phyloP scores from a whole-genome alignment of 2,113 vertebrate species.

The Strix uralensis region DNA sequence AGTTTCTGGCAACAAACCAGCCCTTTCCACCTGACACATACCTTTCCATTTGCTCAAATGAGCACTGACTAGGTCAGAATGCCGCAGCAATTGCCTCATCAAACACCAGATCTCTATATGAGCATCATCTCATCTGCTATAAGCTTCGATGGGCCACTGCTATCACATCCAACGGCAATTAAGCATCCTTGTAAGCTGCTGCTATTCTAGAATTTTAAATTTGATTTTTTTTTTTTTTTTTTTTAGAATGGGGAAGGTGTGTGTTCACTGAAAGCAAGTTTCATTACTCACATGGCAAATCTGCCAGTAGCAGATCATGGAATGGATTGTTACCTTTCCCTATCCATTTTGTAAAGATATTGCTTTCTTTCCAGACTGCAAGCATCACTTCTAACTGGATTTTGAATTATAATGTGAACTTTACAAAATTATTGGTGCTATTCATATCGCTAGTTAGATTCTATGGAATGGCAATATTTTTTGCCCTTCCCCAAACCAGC shows the following conservation, averaged over 20 bases:
- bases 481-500: conserved; percentile 39
- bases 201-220: not conserved
- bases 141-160: accelerated
- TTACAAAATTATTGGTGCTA: conserved; percentile 66
- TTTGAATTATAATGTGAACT: conserved; percentile 67
- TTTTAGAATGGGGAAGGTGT: not conserved
- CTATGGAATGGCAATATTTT: conserved; percentile 1
- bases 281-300: conserved; percentile 34
- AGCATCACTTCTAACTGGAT: conserved; percentile 60
- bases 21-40: not conserved
- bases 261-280: not conserved
- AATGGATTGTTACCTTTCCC: conserved; percentile 59
- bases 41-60: accelerated
- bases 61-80: not conserved
- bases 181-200: not conserved
- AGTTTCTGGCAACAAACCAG: not conserved
- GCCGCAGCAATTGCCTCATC: accelerated
- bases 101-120: accelerated
- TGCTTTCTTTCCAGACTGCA: conserved; percentile 56
- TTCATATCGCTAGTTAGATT: conserved; percentile 63
- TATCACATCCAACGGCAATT: not conserved
- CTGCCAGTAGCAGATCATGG: conserved; percentile 18
- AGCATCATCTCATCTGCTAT: not conserved
- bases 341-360: conserved; percentile 60
- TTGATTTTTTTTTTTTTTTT: not conserved